These are phyloP conservation scores for Aplysina aerophoba DNA, from an alignment of 37 sponge, comb jelly and placozoan species.

Conservation along the genomic window DNA sequence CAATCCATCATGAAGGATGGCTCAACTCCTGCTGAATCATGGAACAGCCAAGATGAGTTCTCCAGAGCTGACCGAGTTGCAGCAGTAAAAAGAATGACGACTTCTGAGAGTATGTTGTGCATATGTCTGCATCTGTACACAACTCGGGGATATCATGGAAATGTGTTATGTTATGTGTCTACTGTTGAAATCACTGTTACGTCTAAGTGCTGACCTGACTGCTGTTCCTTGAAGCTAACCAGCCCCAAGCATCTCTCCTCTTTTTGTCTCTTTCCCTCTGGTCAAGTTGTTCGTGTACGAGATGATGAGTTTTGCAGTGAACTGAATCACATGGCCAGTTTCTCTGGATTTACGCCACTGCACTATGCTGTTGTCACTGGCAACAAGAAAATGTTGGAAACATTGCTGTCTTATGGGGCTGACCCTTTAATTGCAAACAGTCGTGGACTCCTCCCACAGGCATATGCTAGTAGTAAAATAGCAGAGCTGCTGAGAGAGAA, in stretches of 20 bases:
- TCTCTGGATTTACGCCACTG: slow-evolving; percentile 88
- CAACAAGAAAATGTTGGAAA: slow-evolving; percentile 57
- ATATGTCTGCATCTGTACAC: neutral
- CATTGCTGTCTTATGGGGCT: slow-evolving; percentile 59
- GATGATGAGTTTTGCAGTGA: slow-evolving; percentile 66
- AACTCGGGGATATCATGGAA: neutral
- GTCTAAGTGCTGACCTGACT: too few relatives aligned
- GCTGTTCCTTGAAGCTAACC: too few relatives aligned
- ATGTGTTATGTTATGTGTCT: too few relatives aligned
- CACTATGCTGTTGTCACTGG: slow-evolving; percentile 88
- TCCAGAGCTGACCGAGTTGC: slow-evolving; percentile 71
- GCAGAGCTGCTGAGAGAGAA: slow-evolving; percentile 30
- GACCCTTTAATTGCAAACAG: slow-evolving; percentile 69
- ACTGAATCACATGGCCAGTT: slow-evolving; percentile 69
- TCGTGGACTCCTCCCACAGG: slow-evolving; percentile 43
- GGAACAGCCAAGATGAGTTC: slow-evolving; percentile 85
- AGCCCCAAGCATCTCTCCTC: too few relatives aligned
- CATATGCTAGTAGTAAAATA: slow-evolving; percentile 42
- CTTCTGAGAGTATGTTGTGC: slow-evolving; percentile 32
- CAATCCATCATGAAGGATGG: slow-evolving; percentile 9
- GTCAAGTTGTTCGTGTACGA: slow-evolving; percentile 63
- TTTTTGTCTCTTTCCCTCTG: too few relatives aligned
- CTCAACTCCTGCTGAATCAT: slow-evolving; percentile 53
- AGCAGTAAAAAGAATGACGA: neutral
- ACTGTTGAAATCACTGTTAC: too few relatives aligned